Evolutionary conservation across 1,140 invertebrate genomes (phyloP), one percentile per base, ranked within the genome.

Genomic region (Physella acuta): DNA sequence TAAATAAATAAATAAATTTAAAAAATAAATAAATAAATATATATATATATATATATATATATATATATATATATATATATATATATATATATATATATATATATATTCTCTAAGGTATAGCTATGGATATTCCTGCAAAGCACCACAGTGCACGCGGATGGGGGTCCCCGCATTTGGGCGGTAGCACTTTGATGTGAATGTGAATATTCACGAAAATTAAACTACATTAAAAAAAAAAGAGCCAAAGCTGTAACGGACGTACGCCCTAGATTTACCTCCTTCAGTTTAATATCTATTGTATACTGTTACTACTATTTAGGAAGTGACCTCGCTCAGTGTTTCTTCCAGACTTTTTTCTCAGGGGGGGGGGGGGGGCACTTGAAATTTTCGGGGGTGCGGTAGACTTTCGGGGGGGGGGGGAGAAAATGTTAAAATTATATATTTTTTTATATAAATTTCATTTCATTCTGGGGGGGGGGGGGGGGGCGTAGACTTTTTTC

Each of bases 31-130:
- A 49, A 14, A 49, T 49, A 49, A 14, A 49, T 49, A 49, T 49
- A 49, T 49, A 49, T 49, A 49, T 49, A 49, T 49, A 49, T 49
- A 49, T 49, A 49, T 49, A 49, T 49, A 49, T 49, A 49, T 49
- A 49, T 49, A 49, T 49, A 49, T 49, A 49, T 49, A 49, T 49
- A 49, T 49, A 49, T 49, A 49, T 49, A 49, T 49, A 49, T 49
- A 49, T 49, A 49, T 49, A 49, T 49, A 49, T 49, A 49, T 49
- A 49, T 49, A 49, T 49, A 49, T 49, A 49, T 49, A 49, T 49
- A 49, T 49, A 49, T 49, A 49, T 49, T 14, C n/a, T 14, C n/a
- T 14, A 14, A 49, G 11, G n/a, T 49, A 49, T 49, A 49, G 11
- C 11, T 49, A 49, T 49, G n/a, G 11, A 49, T 49, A 49, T 49